Evolutionary conservation across 2,113 vertebrate genomes (phyloP).

Genomic region (Monarcha castaneiventris): DNA sequence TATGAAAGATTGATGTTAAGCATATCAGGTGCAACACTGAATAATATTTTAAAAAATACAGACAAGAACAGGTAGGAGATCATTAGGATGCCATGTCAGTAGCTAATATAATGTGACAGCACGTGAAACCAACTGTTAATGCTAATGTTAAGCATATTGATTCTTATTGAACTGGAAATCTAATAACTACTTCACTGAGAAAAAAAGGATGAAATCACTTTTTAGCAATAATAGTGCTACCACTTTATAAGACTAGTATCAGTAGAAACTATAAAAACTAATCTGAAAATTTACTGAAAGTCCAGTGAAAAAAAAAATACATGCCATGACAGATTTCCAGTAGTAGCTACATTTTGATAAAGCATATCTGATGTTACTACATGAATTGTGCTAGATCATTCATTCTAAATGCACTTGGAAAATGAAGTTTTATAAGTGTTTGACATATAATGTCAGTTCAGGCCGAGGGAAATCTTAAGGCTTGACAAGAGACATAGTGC

Average conservation of each 20-base stretch:
- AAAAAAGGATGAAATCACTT: neutral
- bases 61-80: neutral
- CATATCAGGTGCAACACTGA: neutral
- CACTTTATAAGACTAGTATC: neutral
- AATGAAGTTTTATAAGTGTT: conserved; percentile 29
- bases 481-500: conserved; percentile 32
- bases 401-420: conserved; percentile 10
- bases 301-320: neutral
- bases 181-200: neutral
- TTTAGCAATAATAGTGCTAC: neutral
- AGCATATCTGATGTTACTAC: neutral
- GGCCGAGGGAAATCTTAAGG: conserved; percentile 1
- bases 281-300: neutral
- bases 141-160: neutral
- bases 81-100: neutral
- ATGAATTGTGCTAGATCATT: neutral
- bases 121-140: neutral
- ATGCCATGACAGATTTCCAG: neutral
- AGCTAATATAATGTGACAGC: neutral
- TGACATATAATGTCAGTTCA: conserved; percentile 32
- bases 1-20: neutral
- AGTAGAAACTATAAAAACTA: neutral
- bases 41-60: neutral
- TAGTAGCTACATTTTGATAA: neutral
- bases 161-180: neutral